Conservation (phyloP, 2,113 vertebrate genomes). For the Guaruba guarouba region DNA sequence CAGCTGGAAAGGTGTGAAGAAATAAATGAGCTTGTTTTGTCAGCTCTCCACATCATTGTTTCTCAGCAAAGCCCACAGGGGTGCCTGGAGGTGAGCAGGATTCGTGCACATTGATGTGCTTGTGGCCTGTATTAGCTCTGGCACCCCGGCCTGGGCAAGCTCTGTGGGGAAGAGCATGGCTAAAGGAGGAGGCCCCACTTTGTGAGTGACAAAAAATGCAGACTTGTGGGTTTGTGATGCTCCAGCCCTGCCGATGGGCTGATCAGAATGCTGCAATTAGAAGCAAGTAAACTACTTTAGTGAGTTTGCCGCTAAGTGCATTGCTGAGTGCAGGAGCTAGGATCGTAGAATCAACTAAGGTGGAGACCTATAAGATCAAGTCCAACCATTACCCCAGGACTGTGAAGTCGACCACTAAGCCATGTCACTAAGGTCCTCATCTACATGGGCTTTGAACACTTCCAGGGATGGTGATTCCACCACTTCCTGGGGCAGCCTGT, state of each 20-base stretch:
- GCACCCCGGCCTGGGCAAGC: neutral
- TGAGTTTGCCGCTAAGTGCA: neutral
- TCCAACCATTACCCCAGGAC: neutral
- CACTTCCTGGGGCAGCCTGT: neutral
- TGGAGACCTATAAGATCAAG: neutral
- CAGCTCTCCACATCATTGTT: neutral
- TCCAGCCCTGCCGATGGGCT: neutral
- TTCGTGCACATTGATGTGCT: accelerated
- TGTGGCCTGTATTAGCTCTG: neutral
- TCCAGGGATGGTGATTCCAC: neutral
- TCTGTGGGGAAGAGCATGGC: neutral
- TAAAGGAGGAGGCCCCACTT: accelerated
- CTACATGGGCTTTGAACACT: neutral
- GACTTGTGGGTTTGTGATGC: accelerated
- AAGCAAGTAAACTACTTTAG: neutral
- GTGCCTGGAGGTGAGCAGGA: neutral
- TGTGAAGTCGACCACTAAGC: neutral
- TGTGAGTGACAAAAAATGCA: accelerated
- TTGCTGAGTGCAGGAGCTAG: neutral
- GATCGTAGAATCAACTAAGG: neutral
- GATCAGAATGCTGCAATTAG: neutral
- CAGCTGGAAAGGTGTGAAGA: neutral
- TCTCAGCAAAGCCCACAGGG: neutral
- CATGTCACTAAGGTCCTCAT: neutral
- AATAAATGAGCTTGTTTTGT: neutral